Evolutionary conservation across 2,888 invertebrate genomes (phyloP).

Genomic region (Timema podura): DNA sequence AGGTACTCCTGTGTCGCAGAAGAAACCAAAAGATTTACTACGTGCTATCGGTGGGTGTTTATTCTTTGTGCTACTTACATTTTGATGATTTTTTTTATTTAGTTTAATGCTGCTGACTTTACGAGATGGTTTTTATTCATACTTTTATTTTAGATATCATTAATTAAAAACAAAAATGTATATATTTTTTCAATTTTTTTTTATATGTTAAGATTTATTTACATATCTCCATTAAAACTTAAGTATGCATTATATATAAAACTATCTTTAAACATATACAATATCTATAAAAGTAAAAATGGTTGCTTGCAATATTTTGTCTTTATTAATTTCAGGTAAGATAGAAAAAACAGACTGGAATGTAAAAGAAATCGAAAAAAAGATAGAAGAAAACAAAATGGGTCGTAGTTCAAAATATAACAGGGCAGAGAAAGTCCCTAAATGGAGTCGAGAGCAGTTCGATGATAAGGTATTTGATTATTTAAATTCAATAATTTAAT

Average conservation of each 20-base stretch:
- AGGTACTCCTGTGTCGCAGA: constrained; percentile 55
- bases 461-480: constrained; percentile 43
- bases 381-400: constrained; percentile 73
- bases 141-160: not conserved
- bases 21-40: constrained; percentile 81
- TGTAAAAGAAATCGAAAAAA: constrained; percentile 83
- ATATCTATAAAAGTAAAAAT: no score
- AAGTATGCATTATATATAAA: no score
- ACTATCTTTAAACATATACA: no score
- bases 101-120: no score
- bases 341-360: constrained; percentile 90
- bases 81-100: no score
- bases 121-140: no score
- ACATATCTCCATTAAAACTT: no score
- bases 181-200: not conserved
- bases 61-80: not conserved
- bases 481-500: no score
- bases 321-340: constrained; percentile 51
- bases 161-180: not conserved
- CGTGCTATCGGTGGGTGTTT: constrained; percentile 66
- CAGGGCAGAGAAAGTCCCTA: constrained; percentile 73
- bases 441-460: constrained; percentile 82
- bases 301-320: no score
- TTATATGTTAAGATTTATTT: no score
- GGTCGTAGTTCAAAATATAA: constrained; percentile 54